Evolutionary conservation across 2,888 invertebrate species (phyloP).

Genomic region (Sarcophaga subvicina): DNA sequence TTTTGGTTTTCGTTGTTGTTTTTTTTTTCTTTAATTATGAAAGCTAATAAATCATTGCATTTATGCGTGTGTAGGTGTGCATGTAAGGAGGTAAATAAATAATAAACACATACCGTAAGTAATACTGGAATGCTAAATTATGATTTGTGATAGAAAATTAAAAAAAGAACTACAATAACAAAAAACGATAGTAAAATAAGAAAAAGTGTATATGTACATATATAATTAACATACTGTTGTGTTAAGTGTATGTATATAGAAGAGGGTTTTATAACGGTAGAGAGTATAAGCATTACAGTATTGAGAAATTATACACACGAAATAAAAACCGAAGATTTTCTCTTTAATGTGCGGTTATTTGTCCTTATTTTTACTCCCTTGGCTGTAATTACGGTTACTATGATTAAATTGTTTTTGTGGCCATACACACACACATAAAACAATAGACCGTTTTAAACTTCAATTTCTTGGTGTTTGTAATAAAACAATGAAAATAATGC

Average conservation of each 20-base stretch:
- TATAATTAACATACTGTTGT: neutral
- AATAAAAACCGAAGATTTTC: too few relatives aligned
- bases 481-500: too few relatives aligned
- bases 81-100: neutral
- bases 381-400: too few relatives aligned
- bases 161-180: neutral
- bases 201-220: neutral
- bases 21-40: neutral
- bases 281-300: too few relatives aligned
- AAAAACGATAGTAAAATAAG: neutral
- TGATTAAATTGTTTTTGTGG: too few relatives aligned
- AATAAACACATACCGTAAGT: neutral
- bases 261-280: too few relatives aligned
- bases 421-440: too few relatives aligned
- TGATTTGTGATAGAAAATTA: neutral
- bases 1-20: neutral
- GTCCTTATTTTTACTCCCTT: too few relatives aligned
- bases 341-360: too few relatives aligned
- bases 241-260: neutral
- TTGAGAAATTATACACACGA: too few relatives aligned
- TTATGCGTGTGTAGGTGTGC: neutral
- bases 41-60: conserved; percentile 17
- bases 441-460: too few relatives aligned
- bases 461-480: too few relatives aligned
- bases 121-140: neutral